Evolutionary conservation across 2,888 invertebrate genomes (phyloP), one percentile per base, ranked within the genome.

Genomic region (Neelides folsomi): DNA sequence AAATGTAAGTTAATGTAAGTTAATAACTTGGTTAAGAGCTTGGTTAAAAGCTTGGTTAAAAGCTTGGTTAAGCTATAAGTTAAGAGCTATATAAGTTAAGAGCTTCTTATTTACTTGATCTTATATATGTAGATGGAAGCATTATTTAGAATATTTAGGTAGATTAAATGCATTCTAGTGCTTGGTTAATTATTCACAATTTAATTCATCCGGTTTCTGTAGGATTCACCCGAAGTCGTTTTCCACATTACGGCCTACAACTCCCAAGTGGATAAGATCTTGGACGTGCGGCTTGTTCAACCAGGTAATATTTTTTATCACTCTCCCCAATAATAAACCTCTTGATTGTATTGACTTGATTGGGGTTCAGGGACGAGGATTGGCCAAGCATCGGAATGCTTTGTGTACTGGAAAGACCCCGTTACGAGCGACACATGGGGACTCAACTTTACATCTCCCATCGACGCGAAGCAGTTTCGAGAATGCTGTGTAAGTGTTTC

Each of bases 181-280:
- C 27, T 27, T 27, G 4, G 7, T 27, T 27, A 27, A 27, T 5
- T 27, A 27, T 27, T 3, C 7, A 27, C 3, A 27, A 5, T 27
- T 27, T 27, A 27, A 27, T 27, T 7, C 27, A 27, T 27, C 4
- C 27, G 27, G 34, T 37, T 48, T 37, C 41, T 56, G 3, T 88
- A 92, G 76, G 93, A 94, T 74, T 86, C 87, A 59, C 93, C 94
- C 47, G 90, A 90, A 75, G 90, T 90, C 73, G 85, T 94, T 72
- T 95, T 94, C 75, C 95, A 95, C 77, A 90, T 95, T 75, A 94
- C 94, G 68, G 95, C 95, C 67, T 95, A 95, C 79, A 95, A 94
- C 77, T 88, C 93, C 68, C 93, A 95, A 74, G 94, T 95, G 70
- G 94, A 95, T 76, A 95, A 94, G 77, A 93, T 97, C 67, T 81